Percentiles rank a stretch among this genome's conserved stretches.
Conservation (phyloP, 1,140 invertebrate species). For the Ptiloglossa arizonensis region DNA sequence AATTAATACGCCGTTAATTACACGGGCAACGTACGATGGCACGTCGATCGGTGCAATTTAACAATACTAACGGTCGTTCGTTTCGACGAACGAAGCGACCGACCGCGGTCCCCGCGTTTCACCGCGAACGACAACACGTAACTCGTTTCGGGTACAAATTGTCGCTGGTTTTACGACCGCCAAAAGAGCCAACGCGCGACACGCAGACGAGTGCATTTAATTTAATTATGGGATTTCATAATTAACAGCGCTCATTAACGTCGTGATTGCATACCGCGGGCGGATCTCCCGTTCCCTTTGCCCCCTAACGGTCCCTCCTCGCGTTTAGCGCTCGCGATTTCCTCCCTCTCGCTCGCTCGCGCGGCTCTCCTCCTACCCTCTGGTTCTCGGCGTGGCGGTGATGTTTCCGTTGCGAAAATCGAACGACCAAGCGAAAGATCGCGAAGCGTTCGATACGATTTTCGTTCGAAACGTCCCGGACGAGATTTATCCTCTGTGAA, state of each 20-base stretch:
- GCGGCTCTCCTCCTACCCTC: background rate
- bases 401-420: no score
- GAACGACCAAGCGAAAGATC: no score
- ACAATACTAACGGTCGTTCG: conserved; percentile 20
- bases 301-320: background rate
- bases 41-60: conserved; percentile 50
- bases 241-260: conserved; percentile 67
- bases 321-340: background rate
- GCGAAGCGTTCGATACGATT: no score
- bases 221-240: conserved; percentile 69
- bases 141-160: conserved; percentile 60
- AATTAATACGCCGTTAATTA: conserved; percentile 59
- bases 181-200: conserved; percentile 50
- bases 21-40: conserved; percentile 23
- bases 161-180: conserved; percentile 62
- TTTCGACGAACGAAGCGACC: conserved; percentile 45
- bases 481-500: no score
- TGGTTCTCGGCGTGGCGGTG: background rate
- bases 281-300: background rate
- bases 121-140: conserved; percentile 60
- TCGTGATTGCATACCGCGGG: conserved; percentile 54
- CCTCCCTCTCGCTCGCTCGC: no score
- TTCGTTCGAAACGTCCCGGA: no score
- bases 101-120: conserved; percentile 33
- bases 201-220: conserved; percentile 59